These are phyloP conservation scores for Loxodonta africana DNA, from an alignment of 2,113 vertebrate genomes.

Conservation along the genomic window DNA sequence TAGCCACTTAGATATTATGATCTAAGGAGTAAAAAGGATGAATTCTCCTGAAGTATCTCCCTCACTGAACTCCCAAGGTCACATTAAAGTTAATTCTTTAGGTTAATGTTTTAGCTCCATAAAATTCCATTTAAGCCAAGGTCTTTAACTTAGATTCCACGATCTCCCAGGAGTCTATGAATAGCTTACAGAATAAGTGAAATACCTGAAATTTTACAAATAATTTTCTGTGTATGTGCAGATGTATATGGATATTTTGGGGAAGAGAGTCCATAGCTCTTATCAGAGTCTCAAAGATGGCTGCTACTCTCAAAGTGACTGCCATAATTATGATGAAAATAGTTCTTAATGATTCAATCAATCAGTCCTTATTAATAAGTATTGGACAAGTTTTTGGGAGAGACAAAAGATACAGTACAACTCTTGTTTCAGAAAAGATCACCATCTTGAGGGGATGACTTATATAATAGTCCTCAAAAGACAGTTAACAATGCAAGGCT, in stretches of 20 bases:
- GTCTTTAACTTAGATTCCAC: background rate
- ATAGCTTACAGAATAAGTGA: background rate
- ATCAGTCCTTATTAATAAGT: background rate
- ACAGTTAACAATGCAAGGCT: background rate
- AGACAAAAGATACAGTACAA: background rate
- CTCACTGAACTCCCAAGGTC: background rate
- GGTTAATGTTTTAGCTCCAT: background rate
- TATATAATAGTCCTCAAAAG: background rate
- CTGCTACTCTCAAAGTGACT: background rate
- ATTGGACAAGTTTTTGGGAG: background rate
- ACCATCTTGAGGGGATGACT: background rate
- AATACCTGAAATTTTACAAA: background rate
- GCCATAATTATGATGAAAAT: background rate
- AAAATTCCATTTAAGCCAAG: background rate
- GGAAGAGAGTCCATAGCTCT: background rate
- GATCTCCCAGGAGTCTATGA: background rate
- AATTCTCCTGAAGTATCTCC: background rate
- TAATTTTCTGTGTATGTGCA: background rate
- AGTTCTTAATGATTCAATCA: background rate
- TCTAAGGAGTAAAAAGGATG: background rate
- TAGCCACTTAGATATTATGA: background rate
- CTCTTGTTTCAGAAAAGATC: slow-evolving; percentile 21
- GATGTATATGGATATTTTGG: background rate
- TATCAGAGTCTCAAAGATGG: background rate
- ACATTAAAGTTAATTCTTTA: background rate